Evolutionary conservation across 2,888 invertebrate genomes (phyloP), one percentile per base, ranked within the genome.

Genomic region (Andricus curvator): DNA sequence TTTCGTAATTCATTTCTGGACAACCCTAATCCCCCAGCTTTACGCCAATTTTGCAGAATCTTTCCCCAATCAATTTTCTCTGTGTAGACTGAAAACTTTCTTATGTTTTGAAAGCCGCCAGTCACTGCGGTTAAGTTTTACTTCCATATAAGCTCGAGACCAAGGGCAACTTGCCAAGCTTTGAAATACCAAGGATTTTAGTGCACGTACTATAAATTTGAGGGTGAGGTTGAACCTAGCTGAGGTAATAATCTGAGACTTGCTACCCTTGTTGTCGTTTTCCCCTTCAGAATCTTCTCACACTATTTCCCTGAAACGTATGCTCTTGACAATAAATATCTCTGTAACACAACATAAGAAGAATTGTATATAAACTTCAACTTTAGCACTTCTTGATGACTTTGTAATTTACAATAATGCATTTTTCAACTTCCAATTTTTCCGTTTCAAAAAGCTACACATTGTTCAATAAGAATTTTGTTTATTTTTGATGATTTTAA

Each of bases 81-180:
- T 37, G 37, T 68, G 25, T 68, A 9, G 25, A 25, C 48, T 68
- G 68, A n/a, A 68, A 68, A 68, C 25, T 68, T 68, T 68, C 48
- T 48, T 48, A 68, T 48, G 29, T 48, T 68, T 68, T 68, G 68
- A 48, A 68, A 68, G 68, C 68, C 68, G 25, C 68, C 48, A 68
- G 48, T 51, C 51, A 68, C 48, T 68, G 48, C 68, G 48, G 68
- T 25, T 68, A 41, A 68, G 68, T 44, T 68, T 68, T 48, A 68
- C 68, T 68, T 48, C 48, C 68, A 68, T 68, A 68, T 29, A 48
- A 68, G 68, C 68, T 68, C 68, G 68, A 29, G 48, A 68, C 48
- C 48, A 68, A 68, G 68, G 68, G 68, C 68, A 68, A 48, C 48
- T 48, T 68, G 68, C 68, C 68, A 68, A 68, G 68, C 68, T 68